phyloP scores from a whole-genome alignment of 2,113 vertebrate genomes.

The Myotis lucifugus region DNA sequence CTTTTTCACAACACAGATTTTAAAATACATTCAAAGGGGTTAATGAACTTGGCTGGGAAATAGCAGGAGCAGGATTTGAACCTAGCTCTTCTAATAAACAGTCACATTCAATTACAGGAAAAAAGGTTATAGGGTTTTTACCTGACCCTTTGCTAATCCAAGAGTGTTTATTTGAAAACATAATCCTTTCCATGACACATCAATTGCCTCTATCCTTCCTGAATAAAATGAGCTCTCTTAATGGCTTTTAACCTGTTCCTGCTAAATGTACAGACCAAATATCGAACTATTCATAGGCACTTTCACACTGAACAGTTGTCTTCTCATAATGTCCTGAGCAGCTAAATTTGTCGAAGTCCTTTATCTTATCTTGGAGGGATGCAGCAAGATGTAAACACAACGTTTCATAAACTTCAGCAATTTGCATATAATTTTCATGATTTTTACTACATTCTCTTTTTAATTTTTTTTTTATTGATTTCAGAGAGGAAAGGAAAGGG shows the following conservation, averaged over 20 bases:
- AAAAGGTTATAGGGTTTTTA: slow-evolving; percentile 9
- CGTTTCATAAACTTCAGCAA: not conserved
- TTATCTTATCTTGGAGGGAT: not conserved
- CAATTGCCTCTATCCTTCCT: not conserved
- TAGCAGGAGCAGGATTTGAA: slow-evolving; percentile 5
- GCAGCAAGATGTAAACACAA: not conserved
- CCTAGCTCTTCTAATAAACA: not conserved
- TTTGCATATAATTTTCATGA: not conserved
- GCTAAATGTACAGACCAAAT: not conserved
- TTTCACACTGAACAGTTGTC: not conserved
- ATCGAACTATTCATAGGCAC: not conserved
- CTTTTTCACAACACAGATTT: not conserved
- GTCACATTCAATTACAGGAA: not conserved
- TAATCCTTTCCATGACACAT: not conserved
- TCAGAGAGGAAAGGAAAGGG: no score
- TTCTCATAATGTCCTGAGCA: not conserved
- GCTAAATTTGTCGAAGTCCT: not conserved
- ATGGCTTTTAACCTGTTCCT: not conserved
- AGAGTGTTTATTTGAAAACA: not conserved
- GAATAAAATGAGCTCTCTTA: not conserved
- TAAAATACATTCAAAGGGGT: not conserved
- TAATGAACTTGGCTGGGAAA: not conserved
- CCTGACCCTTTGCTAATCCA: slow-evolving; percentile 1
- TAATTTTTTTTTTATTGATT: no score
- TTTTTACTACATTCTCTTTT: slow-evolving; percentile 18